Evolutionary conservation across 2,113 vertebrate genomes (phyloP).

Genomic region (Bos javanicus): DNA sequence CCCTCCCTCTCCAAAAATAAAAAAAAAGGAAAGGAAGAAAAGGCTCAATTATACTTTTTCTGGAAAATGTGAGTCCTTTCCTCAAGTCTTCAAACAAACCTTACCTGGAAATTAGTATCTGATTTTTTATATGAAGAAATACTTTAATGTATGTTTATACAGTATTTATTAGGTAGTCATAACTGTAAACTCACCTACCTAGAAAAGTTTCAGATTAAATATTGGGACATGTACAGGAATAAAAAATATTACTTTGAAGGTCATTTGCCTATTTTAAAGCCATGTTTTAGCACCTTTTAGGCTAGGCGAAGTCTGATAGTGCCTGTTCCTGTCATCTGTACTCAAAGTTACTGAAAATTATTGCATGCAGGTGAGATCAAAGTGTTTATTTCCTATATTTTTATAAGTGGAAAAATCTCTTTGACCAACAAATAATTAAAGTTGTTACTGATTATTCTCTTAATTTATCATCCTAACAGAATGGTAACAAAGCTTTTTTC

Average conservation of each 20-base stretch:
- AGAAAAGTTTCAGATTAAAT: slow-evolving; percentile 53
- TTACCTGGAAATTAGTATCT: slow-evolving; percentile 47
- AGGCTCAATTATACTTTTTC: slow-evolving; percentile 23
- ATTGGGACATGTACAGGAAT: slow-evolving; percentile 2
- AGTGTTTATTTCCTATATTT: slow-evolving; percentile 58
- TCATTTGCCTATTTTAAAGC: slow-evolving; percentile 42
- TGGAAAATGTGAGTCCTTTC: slow-evolving; percentile 33
- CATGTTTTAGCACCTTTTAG: slow-evolving; percentile 58
- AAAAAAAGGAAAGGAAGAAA: neutral
- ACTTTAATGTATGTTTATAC: slow-evolving; percentile 45
- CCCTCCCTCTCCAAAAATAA: neutral
- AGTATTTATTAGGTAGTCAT: slow-evolving; percentile 64
- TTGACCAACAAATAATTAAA: slow-evolving; percentile 22
- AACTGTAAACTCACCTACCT: slow-evolving; percentile 45
- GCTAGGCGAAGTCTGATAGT: slow-evolving; percentile 6
- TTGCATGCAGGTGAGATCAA: slow-evolving; percentile 34
- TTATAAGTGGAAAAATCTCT: slow-evolving; percentile 42
- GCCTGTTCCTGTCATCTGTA: slow-evolving; percentile 39
- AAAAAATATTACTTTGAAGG: slow-evolving; percentile 43
- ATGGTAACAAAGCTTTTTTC: slow-evolving; percentile 48
- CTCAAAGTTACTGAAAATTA: slow-evolving; percentile 31
- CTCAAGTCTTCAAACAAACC: slow-evolving; percentile 9
- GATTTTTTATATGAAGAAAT: slow-evolving; percentile 64
- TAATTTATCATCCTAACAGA: slow-evolving; percentile 22
- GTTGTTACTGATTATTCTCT: slow-evolving; percentile 35